Base-by-base conservation (phyloP, 2,797 vertebrate genomes). In the Thripadectes ignobilis region DNA sequence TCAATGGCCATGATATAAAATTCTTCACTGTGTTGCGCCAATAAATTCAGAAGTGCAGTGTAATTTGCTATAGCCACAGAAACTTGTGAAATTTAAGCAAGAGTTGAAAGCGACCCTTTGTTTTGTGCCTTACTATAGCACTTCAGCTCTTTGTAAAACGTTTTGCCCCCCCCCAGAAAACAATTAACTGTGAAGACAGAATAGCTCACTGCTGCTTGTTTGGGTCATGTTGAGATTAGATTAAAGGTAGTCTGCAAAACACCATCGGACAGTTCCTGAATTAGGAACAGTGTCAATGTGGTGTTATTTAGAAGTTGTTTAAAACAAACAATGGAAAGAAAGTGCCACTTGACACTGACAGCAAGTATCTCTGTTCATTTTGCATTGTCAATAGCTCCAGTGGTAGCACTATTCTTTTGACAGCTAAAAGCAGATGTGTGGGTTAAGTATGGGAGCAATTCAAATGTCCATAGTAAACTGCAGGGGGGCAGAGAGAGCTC, bases 401-500 rank as follows among this genome's bases (percentile, higher is more conserved):
- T 96, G 96, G 97, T 97, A 97, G 97, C 96, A 95, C 96, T 97
- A 96, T 97, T 98, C 97, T 98, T 98, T 97, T 98, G 97, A 98
- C 97, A 98, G 97, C 96, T 98, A 93, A 97, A 98, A 98, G 97
- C 98, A 98, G 98, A 98, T 98, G 97, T 98, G 98, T 98, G 98
- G 98, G 98, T 98, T 98, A 98, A 98, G 98, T 98, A 98, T 97
- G 97, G 98, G 97, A 98, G 98, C 98, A 98, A 98, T 98, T 98
- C 98, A 98, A 98, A 98, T 98, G 98, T 98, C 98, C 98, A 97
- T 95, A 98, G 98, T 98, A 98, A 98, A 98, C 97, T 98, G 98
- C 96, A 97, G 97, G 97, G 97, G 97, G 98, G 97, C 97, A 98
- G 97, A 96, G 95, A 97, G 98, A 98, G 98, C 98, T 98, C 97